Evolutionary conservation across 2,797 vertebrate genomes (phyloP).

Genomic region (Limnodromus scolopaceus): DNA sequence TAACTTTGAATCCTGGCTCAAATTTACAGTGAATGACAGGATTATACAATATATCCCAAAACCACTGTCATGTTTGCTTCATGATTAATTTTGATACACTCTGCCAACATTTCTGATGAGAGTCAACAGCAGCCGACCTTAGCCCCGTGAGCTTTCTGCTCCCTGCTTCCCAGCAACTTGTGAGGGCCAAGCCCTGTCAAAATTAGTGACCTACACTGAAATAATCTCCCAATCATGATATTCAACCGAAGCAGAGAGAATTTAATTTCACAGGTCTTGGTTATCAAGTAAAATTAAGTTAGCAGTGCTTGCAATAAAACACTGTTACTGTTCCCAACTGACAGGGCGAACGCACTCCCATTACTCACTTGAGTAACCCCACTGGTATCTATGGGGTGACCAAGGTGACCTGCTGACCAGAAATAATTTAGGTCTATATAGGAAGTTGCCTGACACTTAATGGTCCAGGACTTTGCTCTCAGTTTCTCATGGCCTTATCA

Average conservation of each 20-base stretch:
- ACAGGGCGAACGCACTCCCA: not conserved
- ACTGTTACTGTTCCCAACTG: not conserved
- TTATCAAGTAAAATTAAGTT: slow-evolving; percentile 19
- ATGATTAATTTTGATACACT: not conserved
- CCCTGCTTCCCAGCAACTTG: not conserved
- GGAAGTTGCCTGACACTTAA: not conserved
- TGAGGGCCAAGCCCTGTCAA: not conserved
- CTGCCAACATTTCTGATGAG: not conserved
- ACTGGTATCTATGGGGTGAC: not conserved
- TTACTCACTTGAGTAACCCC: not conserved
- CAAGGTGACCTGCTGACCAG: slow-evolving; percentile 16
- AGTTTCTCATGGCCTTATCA: slow-evolving; percentile 21
- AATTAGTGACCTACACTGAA: not conserved
- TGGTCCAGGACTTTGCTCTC: not conserved
- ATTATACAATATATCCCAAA: not conserved
- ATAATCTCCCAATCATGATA: slow-evolving; percentile 12
- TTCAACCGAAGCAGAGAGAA: slow-evolving; percentile 5
- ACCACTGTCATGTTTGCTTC: not conserved
- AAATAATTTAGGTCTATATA: not conserved
- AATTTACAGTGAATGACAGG: not conserved
- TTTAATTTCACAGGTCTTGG: slow-evolving; percentile 56
- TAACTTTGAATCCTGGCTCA: not conserved
- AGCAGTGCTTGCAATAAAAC: not conserved
- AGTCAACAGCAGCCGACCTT: not conserved
- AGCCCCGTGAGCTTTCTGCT: not conserved